Conservation (phyloP, 2,888 invertebrate genomes). For the Tipula vernalis region DNA sequence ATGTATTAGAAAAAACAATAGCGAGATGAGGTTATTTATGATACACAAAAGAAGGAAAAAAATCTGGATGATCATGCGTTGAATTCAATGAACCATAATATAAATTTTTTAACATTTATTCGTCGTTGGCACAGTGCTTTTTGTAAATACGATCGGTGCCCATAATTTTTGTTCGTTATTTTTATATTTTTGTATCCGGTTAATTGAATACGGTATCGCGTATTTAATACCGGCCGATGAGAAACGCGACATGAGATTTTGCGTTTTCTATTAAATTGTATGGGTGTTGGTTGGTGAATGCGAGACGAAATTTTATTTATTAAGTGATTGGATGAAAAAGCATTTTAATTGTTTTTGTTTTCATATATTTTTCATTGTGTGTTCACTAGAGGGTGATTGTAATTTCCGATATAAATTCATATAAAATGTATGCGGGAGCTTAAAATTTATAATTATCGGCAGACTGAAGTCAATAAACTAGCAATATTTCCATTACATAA, state of each 20-base stretch:
- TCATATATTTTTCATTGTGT: not conserved
- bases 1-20: not conserved
- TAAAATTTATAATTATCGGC: not conserved
- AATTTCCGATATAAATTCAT: not conserved
- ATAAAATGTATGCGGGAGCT: not conserved
- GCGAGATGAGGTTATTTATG: not conserved
- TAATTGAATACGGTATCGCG: not conserved
- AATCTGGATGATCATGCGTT: not conserved
- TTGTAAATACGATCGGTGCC: not conserved
- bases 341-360: not conserved
- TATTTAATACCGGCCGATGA: not conserved
- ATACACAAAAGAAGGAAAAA: not conserved
- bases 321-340: not conserved
- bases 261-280: not conserved
- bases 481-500: not conserved
- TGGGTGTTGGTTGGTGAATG: not conserved
- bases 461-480: not conserved
- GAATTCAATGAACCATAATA: not conserved
- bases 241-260: not conserved
- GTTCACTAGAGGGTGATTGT: not conserved
- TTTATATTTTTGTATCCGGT: not conserved
- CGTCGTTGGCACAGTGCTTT: not conserved
- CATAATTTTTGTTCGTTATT: not conserved
- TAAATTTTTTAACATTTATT: not conserved
- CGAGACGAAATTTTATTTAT: not conserved